phyloP scores from a whole-genome alignment of 2,797 vertebrate species.

The Prionace glauca region DNA sequence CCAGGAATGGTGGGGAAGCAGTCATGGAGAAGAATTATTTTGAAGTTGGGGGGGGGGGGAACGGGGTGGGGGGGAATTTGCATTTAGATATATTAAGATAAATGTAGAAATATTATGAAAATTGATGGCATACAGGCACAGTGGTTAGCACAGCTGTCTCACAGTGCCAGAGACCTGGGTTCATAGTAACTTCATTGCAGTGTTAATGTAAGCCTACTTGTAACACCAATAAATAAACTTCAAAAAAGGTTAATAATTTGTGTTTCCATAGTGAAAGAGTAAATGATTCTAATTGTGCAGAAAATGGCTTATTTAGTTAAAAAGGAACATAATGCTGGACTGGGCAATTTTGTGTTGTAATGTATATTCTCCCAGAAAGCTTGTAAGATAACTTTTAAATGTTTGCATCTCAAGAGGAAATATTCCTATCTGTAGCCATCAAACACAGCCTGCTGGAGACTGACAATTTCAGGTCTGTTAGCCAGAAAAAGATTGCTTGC shows the following conservation, averaged over 20 bases:
- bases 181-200: too few relatives aligned
- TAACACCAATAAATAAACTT: not conserved
- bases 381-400: not conserved
- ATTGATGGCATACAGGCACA: too few relatives aligned
- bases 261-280: not conserved
- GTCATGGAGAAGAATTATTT: too few relatives aligned
- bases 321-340: not conserved
- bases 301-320: not conserved
- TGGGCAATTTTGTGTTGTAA: not conserved
- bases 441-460: slow-evolving; percentile 23
- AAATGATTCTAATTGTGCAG: not conserved
- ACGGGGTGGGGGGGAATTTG: too few relatives aligned
- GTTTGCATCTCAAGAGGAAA: not conserved
- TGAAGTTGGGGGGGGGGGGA: too few relatives aligned
- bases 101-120: not conserved
- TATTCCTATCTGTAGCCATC: not conserved
- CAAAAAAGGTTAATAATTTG: not conserved
- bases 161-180: too few relatives aligned
- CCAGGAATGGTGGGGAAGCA: not conserved
- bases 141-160: too few relatives aligned
- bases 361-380: not conserved
- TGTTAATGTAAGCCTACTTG: too few relatives aligned
- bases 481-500: slow-evolving; percentile 10
- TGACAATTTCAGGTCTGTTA: not conserved
- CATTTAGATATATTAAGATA: not conserved